These are phyloP conservation scores for Diloba caeruleocephala DNA, from an alignment of 2,888 invertebrate species.

Conservation along the genomic window DNA sequence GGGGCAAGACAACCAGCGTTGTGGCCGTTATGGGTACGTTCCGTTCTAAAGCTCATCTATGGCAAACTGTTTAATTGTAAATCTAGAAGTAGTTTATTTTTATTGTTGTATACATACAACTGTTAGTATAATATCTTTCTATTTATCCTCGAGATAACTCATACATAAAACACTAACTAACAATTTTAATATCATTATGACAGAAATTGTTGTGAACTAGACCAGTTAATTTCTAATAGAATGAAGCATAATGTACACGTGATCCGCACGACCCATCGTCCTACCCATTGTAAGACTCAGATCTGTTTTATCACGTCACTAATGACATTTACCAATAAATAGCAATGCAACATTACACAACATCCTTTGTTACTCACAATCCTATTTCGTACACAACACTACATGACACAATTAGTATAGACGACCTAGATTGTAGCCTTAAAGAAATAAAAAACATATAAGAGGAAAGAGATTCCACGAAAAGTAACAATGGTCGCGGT, in stretches of 20 bases:
- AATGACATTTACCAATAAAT: constrained; percentile 78
- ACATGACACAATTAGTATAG: constrained; percentile 47
- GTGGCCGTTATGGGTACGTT: no score
- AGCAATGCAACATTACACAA: constrained; percentile 73
- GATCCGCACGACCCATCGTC: constrained; percentile 32
- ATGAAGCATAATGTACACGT: constrained; percentile 23
- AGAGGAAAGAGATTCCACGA: constrained; percentile 46
- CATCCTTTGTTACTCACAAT: constrained; percentile 55
- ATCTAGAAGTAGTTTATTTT: no score
- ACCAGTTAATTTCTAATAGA: constrained; percentile 15
- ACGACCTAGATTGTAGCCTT: constrained; percentile 48
- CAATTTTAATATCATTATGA: no score
- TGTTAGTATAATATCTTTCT: no score
- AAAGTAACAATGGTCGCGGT: constrained; percentile 43
- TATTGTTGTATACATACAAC: no score
- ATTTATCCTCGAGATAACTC: no score
- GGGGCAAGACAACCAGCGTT: no score
- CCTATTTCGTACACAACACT: constrained; percentile 48
- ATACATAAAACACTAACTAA: no score
- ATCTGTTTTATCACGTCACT: constrained; percentile 60
- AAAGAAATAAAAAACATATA: constrained; percentile 21
- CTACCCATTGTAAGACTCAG: constrained; percentile 57
- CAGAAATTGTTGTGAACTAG: constrained; percentile 27
- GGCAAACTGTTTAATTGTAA: no score
- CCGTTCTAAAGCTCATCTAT: no score